phyloP scores from a whole-genome alignment of 2,888 invertebrate species.

The Tipula confusa region DNA sequence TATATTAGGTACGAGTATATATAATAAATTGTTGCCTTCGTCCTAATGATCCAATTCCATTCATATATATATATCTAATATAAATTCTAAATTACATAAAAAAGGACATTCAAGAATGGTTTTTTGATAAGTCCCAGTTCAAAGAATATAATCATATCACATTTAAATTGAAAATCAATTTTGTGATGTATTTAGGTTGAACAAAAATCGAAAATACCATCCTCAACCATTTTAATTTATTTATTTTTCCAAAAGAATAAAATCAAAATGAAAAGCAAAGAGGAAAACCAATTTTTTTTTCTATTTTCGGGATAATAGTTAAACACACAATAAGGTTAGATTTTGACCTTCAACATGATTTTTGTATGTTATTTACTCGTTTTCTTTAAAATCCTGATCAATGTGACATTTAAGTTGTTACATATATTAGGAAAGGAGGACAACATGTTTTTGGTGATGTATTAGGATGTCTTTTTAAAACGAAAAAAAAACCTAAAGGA shows the following conservation, averaged over 20 bases:
- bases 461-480: no score
- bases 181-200: neutral
- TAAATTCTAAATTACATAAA: neutral
- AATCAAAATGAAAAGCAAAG: neutral
- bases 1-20: no score
- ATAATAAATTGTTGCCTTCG: neutral
- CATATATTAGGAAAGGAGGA: neutral
- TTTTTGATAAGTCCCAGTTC: slow-evolving; percentile 12
- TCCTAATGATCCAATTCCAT: slow-evolving; percentile 1
- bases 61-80: neutral
- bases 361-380: neutral
- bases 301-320: neutral
- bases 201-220: neutral
- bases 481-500: no score
- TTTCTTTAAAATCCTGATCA: neutral
- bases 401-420: neutral
- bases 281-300: neutral
- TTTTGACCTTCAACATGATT: slow-evolving; percentile 3
- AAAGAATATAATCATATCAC: slow-evolving; percentile 25
- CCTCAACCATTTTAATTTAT: slow-evolving; percentile 12
- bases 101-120: slow-evolving; percentile 12
- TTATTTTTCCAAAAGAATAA: neutral
- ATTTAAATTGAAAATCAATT: slow-evolving; percentile 25
- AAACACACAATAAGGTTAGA: neutral
- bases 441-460: no score